These are phyloP conservation scores for Listrodromus nycthemerus DNA, from an alignment of 2,888 invertebrate species.

Conservation along the genomic window DNA sequence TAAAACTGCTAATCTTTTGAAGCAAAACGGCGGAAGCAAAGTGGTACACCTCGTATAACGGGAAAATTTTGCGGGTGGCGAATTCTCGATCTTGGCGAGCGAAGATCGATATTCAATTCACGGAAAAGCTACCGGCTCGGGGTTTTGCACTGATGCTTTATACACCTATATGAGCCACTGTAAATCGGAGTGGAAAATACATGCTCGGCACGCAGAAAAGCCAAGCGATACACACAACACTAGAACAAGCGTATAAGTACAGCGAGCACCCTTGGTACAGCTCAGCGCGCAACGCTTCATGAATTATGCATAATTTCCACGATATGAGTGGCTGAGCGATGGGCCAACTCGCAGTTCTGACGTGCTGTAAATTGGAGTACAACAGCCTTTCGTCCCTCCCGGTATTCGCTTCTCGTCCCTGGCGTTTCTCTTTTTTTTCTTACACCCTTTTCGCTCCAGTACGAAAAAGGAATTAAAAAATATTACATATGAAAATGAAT, in stretches of 20 bases:
- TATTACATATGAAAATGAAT: constrained; percentile 6
- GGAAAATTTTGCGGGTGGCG: not conserved
- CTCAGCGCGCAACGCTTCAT: constrained; percentile 70
- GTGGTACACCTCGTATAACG: no score
- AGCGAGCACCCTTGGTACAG: constrained; percentile 54
- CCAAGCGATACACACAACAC: constrained; percentile 19
- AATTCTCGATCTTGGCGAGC: not conserved
- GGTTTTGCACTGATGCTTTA: constrained; percentile 7
- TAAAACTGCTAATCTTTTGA: no score
- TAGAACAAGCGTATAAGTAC: constrained; percentile 52
- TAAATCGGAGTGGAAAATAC: constrained; percentile 35
- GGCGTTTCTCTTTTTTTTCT: not conserved
- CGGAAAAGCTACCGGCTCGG: constrained; percentile 11
- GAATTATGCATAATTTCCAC: constrained; percentile 83
- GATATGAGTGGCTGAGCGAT: constrained; percentile 83
- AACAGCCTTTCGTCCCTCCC: constrained; percentile 15
- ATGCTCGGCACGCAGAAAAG: constrained; percentile 42
- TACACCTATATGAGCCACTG: not conserved
- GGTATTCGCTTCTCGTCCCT: constrained; percentile 8
- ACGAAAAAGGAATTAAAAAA: constrained; percentile 11
- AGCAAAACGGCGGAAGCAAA: no score
- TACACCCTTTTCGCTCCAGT: not conserved
- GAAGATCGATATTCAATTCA: constrained; percentile 41
- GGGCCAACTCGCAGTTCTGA: constrained; percentile 80
- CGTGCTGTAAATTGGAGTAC: constrained; percentile 83